These are phyloP conservation scores for Caenorhabditis tropicalis DNA, from an alignment of 1,140 invertebrate genomes.

Conservation along the genomic window DNA sequence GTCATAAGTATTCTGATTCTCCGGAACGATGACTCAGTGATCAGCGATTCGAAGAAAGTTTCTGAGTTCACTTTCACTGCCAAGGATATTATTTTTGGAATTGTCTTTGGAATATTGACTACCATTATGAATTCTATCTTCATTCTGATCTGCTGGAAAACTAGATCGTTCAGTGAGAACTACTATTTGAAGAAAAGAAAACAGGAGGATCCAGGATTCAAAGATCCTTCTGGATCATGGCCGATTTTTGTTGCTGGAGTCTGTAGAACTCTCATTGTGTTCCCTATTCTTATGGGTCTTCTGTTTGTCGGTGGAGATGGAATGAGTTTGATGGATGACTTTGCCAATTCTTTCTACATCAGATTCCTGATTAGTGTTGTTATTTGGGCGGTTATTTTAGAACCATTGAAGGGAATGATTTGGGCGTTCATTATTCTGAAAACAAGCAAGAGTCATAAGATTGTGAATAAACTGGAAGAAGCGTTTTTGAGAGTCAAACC, in stretches of 20 bases:
- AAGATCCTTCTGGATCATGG: neutral
- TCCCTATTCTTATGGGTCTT: neutral
- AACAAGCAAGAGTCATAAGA: conserved; percentile 21
- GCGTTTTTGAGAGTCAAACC: conserved; percentile 64
- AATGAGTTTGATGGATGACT: conserved; percentile 39
- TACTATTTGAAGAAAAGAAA: neutral
- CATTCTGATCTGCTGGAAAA: neutral
- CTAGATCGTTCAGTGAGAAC: neutral
- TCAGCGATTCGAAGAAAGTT: neutral
- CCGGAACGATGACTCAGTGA: neutral
- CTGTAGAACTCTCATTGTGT: neutral
- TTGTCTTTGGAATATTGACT: neutral
- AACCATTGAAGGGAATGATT: conserved; percentile 55
- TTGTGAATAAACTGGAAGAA: conserved; percentile 37
- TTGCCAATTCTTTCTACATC: conserved; percentile 44
- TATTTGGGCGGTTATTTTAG: conserved; percentile 50
- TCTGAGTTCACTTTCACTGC: conserved; percentile 20
- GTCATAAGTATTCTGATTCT: neutral
- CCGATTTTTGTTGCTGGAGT: neutral
- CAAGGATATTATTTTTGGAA: neutral
- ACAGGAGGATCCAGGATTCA: neutral
- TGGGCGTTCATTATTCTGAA: conserved; percentile 31
- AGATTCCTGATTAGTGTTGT: conserved; percentile 49
- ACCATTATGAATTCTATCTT: neutral
- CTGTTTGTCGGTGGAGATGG: conserved; percentile 7